phyloP scores from a whole-genome alignment of 2,888 invertebrate genomes.

The Ennomos erosarius region DNA sequence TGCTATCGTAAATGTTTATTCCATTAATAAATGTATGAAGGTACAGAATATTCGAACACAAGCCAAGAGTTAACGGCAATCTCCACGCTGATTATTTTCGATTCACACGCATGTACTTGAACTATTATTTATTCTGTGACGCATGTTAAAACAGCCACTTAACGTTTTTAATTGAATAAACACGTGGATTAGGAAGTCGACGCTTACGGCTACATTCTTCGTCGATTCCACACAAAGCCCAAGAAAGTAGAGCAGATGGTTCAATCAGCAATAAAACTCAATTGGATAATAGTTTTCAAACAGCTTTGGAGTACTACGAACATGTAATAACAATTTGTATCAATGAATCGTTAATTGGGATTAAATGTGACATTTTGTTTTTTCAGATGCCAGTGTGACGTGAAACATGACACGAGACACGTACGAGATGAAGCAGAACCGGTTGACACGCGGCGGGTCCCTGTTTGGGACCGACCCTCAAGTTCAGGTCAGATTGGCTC shows the following conservation, averaged over 20 bases:
- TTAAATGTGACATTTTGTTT: slow-evolving; percentile 43
- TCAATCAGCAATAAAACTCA: slow-evolving; percentile 56
- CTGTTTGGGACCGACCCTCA: slow-evolving; percentile 79
- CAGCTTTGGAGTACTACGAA: slow-evolving; percentile 56
- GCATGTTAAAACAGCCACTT: slow-evolving; percentile 59
- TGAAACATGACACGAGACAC: slow-evolving; percentile 73
- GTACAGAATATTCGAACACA: no score
- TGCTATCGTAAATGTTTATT: no score
- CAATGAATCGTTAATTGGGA: slow-evolving; percentile 58
- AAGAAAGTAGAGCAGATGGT: slow-evolving; percentile 55
- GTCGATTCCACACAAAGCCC: slow-evolving; percentile 31
- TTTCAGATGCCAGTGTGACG: slow-evolving; percentile 79
- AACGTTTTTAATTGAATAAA: slow-evolving; percentile 63
- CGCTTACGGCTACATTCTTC: slow-evolving; percentile 31
- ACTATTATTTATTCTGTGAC: no score
- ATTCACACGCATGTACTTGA: slow-evolving; percentile 57
- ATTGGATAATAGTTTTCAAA: slow-evolving; percentile 62
- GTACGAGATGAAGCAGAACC: slow-evolving; percentile 78
- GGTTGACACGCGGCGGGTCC: slow-evolving; percentile 71
- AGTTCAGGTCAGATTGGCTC: slow-evolving; percentile 78
- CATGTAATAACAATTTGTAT: slow-evolving; percentile 57
- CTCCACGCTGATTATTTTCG: slow-evolving; percentile 52
- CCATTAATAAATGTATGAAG: not conserved
- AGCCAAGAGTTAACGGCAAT: no score
- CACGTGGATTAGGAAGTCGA: slow-evolving; percentile 51